Base-by-base conservation (phyloP, 1,140 invertebrate genomes). In the Limonius californicus region DNA sequence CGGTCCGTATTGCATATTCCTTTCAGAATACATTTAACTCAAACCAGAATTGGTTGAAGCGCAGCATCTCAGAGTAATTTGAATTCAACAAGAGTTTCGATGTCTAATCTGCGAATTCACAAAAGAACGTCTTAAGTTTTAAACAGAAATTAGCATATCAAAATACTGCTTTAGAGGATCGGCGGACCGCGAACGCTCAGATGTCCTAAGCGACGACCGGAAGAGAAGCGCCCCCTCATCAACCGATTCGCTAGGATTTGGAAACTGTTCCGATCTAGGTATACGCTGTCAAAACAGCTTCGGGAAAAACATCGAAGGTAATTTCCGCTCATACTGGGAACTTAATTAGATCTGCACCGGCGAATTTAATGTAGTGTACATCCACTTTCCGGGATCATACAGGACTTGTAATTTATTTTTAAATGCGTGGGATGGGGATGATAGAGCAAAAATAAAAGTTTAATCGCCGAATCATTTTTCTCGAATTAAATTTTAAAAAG, bases 71-170 rank as follows among this genome's bases (percentile, higher is more conserved):
- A 21, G 14, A 50, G 14, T 50, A 50, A 50, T 50, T 50, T 50
- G 16, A 18, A 50, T 50, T 50, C 45, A 18, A 50, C 45, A 50
- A 50, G 45, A 50, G 45, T 50, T 50, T 50, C 16, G 20, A 50
- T 50, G 45, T 50, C 45, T 50, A 50, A 50, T 50, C 45, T 50
- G 45, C 45, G 14, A 62, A 62, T 62, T 62, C 61, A 62, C 55
- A 62, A 50, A 62, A 57, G 61, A 62, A 62, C 56, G 45, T 62
- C 55, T 62, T 55, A 62, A 62, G 61, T 62, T 62, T 62, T 62
- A 62, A 62, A 62, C 43, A 62, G 61, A 57, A 62, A 62, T 62
- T 62, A 57, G 61, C 61, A 62, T 62, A 62, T 18, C 61, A 20
- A 50, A 62, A 62, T 62, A 55, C 54, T 50, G 50, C 32, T 43